Conservation (phyloP, 2,113 vertebrate species). For the Thunnus thynnus region DNA sequence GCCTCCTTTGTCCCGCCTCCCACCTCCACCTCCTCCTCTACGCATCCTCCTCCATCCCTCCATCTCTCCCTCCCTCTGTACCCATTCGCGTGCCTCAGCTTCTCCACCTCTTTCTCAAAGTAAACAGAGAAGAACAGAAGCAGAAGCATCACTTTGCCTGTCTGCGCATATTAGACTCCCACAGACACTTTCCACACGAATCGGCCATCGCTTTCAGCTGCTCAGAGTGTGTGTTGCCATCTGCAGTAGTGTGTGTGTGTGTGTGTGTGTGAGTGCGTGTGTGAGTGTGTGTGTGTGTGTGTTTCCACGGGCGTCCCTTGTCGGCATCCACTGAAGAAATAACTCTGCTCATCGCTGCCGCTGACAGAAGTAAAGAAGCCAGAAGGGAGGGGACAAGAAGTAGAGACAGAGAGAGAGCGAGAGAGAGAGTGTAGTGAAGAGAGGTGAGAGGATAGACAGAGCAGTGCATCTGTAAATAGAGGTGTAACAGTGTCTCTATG, state of each 20-base stretch:
- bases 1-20: constrained; percentile 43
- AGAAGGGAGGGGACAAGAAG: constrained; percentile 39
- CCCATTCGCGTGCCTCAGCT: constrained; percentile 39
- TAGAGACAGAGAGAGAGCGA: constrained; percentile 15
- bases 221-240: constrained; percentile 43
- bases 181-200: constrained; percentile 7
- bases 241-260: not conserved
- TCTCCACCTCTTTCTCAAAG: constrained; percentile 69
- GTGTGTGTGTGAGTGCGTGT: constrained; percentile 10
- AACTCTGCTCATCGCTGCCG: constrained; percentile 37
- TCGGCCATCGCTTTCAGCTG: not conserved
- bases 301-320: constrained; percentile 56
- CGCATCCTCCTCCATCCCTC: not conserved
- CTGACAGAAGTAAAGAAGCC: constrained; percentile 25
- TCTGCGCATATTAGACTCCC: constrained; percentile 48
- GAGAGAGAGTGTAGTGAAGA: constrained; percentile 41
- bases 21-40: constrained; percentile 4
- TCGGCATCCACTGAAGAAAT: constrained; percentile 48
- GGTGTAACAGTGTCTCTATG: constrained; percentile 71
- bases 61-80: constrained; percentile 4
- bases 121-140: constrained; percentile 67
- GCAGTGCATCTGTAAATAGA: constrained; percentile 47
- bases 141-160: constrained; percentile 56
- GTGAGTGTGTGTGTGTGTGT: constrained; percentile 6
- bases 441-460: constrained; percentile 64